A percentile compares a stretch with the other conserved stretches of the same genome.
These are phyloP conservation scores for Daphoenositta chrysoptera DNA, from an alignment of 2,113 vertebrate species.

Conservation along the genomic window DNA sequence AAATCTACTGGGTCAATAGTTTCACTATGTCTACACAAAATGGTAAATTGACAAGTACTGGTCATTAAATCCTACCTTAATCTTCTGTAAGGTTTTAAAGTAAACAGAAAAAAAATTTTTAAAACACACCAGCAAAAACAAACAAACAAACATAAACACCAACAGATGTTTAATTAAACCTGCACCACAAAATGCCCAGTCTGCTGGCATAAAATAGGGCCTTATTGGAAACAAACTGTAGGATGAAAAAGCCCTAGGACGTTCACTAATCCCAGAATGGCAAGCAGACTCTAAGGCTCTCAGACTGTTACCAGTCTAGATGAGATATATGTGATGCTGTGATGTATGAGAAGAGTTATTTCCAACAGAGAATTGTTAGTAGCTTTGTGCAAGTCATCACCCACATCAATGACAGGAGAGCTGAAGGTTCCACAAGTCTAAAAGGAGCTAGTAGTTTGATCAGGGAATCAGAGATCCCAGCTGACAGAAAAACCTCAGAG, in stretches of 20 bases:
- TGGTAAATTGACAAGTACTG: neutral
- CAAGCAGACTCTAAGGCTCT: neutral
- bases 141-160: neutral
- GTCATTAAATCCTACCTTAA: neutral
- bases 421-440: neutral
- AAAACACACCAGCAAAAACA: neutral
- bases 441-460: neutral
- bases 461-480: neutral
- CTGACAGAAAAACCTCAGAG: neutral
- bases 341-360: neutral
- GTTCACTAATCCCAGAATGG: neutral
- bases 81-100: neutral
- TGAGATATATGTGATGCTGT: rapidly evolving
- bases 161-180: neutral
- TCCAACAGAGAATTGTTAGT: neutral
- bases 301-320: neutral
- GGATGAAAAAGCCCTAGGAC: neutral
- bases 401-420: neutral
- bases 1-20: neutral
- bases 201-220: neutral
- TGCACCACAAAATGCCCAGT: neutral
- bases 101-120: neutral
- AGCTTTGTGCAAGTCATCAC: neutral
- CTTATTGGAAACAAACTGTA: neutral
- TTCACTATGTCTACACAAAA: neutral